A percentile compares a stretch with the other conserved stretches of the same genome.
Evolutionary conservation across 2,797 vertebrate genomes (phyloP).

Genomic region (Crenuchus spilurus): DNA sequence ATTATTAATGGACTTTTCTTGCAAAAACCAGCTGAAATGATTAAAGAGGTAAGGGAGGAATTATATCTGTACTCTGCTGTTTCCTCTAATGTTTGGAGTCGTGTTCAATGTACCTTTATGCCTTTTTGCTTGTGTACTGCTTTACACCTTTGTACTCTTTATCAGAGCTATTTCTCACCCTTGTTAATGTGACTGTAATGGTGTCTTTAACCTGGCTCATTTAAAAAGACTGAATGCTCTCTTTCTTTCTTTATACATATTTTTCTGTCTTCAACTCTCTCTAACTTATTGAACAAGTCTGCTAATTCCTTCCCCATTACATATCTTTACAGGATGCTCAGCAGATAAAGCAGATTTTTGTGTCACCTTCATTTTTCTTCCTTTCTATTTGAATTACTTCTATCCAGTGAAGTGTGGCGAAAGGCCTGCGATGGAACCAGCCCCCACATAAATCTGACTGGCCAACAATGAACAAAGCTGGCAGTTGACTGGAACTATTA

Average conservation of each 20-base stretch:
- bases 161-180: constrained; percentile 14
- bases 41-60: constrained; percentile 51
- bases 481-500: no score
- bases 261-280: neutral
- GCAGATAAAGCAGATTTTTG: no score
- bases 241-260: no score
- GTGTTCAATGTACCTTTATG: constrained; percentile 23
- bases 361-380: no score
- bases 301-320: no score
- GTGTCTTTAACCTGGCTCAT: constrained; percentile 40
- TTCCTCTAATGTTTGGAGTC: constrained; percentile 30
- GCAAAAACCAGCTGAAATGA: constrained; percentile 48
- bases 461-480: no score
- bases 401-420: no score
- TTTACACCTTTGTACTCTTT: constrained; percentile 7
- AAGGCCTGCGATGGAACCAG: no score
- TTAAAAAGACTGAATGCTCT: constrained; percentile 31
- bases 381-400: no score
- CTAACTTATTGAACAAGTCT: constrained; percentile 31
- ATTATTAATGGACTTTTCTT: constrained; percentile 54
- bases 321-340: no score
- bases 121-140: neutral
- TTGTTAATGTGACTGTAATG: constrained; percentile 30
- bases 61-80: constrained; percentile 41
- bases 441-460: no score